Evolutionary conservation across 2,113 vertebrate species (phyloP).

Genomic region (Acanthisitta chloris): DNA sequence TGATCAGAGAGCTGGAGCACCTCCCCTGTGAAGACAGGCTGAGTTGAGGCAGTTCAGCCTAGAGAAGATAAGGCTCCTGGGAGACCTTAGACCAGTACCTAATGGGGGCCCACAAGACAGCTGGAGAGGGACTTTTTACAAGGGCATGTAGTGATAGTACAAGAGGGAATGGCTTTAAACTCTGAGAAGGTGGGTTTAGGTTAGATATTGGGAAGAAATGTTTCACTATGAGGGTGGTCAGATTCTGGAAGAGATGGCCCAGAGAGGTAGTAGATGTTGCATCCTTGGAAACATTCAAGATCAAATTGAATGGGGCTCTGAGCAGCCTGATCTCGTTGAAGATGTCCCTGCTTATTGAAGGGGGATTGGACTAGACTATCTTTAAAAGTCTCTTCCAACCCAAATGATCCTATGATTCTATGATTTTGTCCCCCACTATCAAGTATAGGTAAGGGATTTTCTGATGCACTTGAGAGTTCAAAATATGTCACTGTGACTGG

Average conservation of each 20-base stretch:
- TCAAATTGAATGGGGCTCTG: not conserved
- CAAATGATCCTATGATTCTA: not conserved
- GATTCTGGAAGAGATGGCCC: not conserved
- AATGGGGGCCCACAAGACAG: not conserved
- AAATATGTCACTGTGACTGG: not conserved
- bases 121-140: not conserved
- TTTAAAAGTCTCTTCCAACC: not conserved
- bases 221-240: not conserved
- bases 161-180: not conserved
- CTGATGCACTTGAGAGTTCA: not conserved
- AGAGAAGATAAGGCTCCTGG: not conserved
- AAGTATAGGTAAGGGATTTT: not conserved
- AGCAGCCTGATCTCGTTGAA: not conserved
- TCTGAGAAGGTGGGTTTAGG: not conserved
- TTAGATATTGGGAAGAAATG: not conserved
- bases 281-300: not conserved
- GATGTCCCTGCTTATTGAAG: not conserved
- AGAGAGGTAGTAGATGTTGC: not conserved
- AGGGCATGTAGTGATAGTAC: not conserved
- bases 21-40: not conserved
- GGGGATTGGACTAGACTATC: not conserved
- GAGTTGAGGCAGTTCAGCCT: not conserved
- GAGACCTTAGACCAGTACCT: not conserved
- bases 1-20: not conserved
- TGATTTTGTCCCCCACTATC: not conserved